Evolutionary conservation across 1,140 invertebrate species (phyloP).

Genomic region (Pogonomyrmex barbatus): DNA sequence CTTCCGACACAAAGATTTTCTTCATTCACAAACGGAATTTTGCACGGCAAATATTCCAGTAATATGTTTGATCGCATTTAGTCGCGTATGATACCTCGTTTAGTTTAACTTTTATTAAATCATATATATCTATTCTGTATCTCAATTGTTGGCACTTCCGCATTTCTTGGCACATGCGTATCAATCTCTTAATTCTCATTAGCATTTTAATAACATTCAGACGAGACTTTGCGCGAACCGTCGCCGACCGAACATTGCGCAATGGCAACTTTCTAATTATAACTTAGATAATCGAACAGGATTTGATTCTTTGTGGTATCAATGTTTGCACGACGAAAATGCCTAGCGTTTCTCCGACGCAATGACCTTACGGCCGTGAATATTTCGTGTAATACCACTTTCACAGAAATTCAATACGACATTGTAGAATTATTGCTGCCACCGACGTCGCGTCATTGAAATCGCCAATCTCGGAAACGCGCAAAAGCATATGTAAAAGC

Average conservation of each 20-base stretch:
- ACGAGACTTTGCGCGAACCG: not conserved
- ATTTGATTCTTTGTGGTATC: not conserved
- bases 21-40: not conserved
- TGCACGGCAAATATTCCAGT: not conserved
- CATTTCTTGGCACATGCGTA: not conserved
- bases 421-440: not conserved
- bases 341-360: slow-evolving; percentile 20
- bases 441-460: slow-evolving; percentile 44
- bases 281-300: slow-evolving; percentile 51
- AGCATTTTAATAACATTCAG: slow-evolving; percentile 32
- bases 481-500: not conserved
- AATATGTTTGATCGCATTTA: no score
- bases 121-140: not conserved
- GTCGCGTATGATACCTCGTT: not conserved
- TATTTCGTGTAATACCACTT: slow-evolving; percentile 38
- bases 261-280: slow-evolving; percentile 50
- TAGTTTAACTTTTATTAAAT: not conserved
- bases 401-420: slow-evolving; percentile 37
- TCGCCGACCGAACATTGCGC: not conserved
- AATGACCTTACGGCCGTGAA: slow-evolving; percentile 46
- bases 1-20: not conserved
- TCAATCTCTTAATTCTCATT: slow-evolving; percentile 20
- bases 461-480: slow-evolving; percentile 21
- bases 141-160: slow-evolving; percentile 1
- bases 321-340: not conserved